Evolutionary conservation across 2,888 invertebrate species (phyloP), one percentile per base, ranked within the genome.

Genomic region (Petrophora chlorosata): DNA sequence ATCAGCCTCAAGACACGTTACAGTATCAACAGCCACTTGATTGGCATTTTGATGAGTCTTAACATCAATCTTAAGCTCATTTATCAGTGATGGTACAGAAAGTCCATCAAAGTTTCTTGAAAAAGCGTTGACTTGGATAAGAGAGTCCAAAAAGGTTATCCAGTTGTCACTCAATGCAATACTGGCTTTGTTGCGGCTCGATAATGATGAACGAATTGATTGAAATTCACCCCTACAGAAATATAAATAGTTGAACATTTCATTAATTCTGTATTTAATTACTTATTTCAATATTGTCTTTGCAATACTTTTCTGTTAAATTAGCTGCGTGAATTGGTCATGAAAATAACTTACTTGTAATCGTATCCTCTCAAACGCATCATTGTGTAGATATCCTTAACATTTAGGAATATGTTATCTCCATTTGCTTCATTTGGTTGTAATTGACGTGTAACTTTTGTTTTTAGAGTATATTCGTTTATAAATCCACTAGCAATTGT

Each of bases 161-260:
- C 74, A 76, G 15, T 70, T 65, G 2, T 61, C 52, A 3, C 33
- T 59, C 64, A 69, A 73, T 30, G 61, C 66, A 0, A 76, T 51
- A 2, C 39, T 54, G 3, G 64, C 74, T 43, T 50, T 60, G 14
- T 57, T 61, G 3, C 56, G 46, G 7, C 45, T 53, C 2, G 51
- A 30, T 34, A 65, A 68, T 1, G 53, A 38, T 4, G 66, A 66
- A 7, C 59, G 15, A 9, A 76, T 64, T 0, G 69, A 63, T 38
- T 65, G 63, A 22, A 74, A 74, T 26, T 64, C 58, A 7, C 54
- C 63, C 3, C 75, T 76, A 47, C 23, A 67, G n/a, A 68, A 42
- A 10, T 40, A 3, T 16, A 5, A 33, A 0, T 3, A n/a, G n/a
- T n/a, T n/a, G n/a, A n/a, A n/a, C n/a, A n/a, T n/a, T n/a, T n/a